Conservation (phyloP, 1,140 invertebrate genomes). For the Ceratoteleas bidentatus region DNA sequence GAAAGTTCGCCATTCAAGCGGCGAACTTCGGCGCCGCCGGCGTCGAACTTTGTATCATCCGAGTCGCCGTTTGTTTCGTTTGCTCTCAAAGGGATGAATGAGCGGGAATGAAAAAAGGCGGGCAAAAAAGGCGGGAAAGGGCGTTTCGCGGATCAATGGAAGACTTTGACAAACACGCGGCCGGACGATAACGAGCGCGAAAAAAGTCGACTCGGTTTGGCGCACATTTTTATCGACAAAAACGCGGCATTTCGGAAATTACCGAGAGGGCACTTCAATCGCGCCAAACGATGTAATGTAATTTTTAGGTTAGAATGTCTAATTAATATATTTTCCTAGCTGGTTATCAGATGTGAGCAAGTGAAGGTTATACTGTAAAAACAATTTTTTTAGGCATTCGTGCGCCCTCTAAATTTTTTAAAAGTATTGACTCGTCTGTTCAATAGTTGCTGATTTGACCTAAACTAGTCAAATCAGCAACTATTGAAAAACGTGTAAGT, state of each 20-base stretch:
- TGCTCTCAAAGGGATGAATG: slow-evolving; percentile 45
- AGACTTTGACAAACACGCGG: slow-evolving; percentile 3
- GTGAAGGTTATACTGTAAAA: no score
- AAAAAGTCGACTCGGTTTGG: neutral
- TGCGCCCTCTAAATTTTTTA: no score
- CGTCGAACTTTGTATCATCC: slow-evolving; percentile 43
- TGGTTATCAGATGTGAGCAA: no score
- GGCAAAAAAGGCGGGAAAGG: slow-evolving; percentile 4
- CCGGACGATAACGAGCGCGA: neutral
- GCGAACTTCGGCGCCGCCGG: slow-evolving; percentile 13
- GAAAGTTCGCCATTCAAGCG: slow-evolving; percentile 38
- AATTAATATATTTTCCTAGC: no score
- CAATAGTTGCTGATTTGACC: no score
- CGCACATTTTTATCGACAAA: no score
- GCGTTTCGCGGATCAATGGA: slow-evolving; percentile 7
- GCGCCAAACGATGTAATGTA: neutral
- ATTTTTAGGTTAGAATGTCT: neutral
- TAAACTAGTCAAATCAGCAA: no score
- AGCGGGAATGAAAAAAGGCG: slow-evolving; percentile 10
- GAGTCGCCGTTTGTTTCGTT: slow-evolving; percentile 43
- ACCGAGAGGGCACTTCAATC: no score
- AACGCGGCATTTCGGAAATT: no score
- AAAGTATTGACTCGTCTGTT: no score
- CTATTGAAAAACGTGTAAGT: no score
- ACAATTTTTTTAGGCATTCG: no score